A percentile compares a stretch with the other conserved stretches of the same genome.
Conservation (phyloP, 2,113 vertebrate genomes). For the Thomomys bottae region DNA sequence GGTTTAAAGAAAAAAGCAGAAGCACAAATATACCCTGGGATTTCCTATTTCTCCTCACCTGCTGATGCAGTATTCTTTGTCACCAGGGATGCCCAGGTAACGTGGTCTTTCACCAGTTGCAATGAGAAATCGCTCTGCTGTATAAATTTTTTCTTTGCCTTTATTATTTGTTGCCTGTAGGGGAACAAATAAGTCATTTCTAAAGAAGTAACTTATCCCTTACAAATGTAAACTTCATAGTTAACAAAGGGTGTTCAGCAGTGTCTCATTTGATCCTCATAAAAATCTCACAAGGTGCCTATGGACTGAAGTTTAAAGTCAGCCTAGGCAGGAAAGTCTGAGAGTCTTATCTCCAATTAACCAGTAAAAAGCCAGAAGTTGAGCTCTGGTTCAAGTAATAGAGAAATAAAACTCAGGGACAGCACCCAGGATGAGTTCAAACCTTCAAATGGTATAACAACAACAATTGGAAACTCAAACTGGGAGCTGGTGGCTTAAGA, state of each 20-base stretch:
- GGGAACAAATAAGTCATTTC: constrained; percentile 57
- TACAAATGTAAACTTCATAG: background rate
- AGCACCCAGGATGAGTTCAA: no score
- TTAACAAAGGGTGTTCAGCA: background rate
- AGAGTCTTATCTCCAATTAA: no score
- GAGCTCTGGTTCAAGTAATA: no score
- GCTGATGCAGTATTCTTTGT: constrained; percentile 90
- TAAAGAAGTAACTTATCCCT: background rate
- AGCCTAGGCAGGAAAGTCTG: no score
- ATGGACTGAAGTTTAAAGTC: no score
- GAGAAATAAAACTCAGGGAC: no score
- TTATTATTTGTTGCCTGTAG: constrained; percentile 87
- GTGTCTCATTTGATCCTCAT: background rate
- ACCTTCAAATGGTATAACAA: no score
- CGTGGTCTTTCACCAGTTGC: constrained; percentile 90
- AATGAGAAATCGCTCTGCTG: constrained; percentile 88
- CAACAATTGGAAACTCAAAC: no score
- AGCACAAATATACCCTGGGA: background rate
- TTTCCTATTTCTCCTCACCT: constrained; percentile 81
- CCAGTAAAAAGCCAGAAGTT: no score
- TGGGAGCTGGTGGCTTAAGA: no score
- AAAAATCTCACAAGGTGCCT: background rate
- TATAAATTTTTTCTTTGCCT: constrained; percentile 86
- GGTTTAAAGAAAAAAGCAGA: background rate
- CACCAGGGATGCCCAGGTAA: constrained; percentile 88